phyloP scores from a whole-genome alignment of 2,888 invertebrate species.

The Drosophila kambysellisi region DNA sequence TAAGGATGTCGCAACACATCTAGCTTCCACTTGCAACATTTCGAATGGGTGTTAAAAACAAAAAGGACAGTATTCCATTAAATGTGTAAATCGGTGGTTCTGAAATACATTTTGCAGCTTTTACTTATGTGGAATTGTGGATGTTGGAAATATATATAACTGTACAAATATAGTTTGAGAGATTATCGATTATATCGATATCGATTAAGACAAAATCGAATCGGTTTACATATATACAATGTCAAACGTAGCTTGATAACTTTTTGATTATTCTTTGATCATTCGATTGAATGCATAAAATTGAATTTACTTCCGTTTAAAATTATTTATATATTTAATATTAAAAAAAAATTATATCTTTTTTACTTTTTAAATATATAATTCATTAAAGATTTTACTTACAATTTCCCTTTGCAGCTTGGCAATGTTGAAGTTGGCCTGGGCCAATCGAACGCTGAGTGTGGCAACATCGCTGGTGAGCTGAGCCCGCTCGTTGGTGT shows the following conservation, averaged over 20 bases:
- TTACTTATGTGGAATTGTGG: not conserved
- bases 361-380: too few species aligned
- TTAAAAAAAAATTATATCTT: too few species aligned
- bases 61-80: not conserved
- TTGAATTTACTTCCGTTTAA: too few species aligned
- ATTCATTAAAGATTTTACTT: constrained; percentile 75
- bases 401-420: constrained; percentile 95
- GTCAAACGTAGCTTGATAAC: not conserved
- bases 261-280: not conserved
- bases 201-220: not conserved
- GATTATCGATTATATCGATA: not conserved
- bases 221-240: not conserved
- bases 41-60: too few species aligned
- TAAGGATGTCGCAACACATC: not conserved
- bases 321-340: too few species aligned
- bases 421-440: constrained; percentile 93
- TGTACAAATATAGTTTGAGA: not conserved
- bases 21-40: constrained; percentile 8
- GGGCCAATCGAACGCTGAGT: constrained; percentile 92
- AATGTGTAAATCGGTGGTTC: not conserved
- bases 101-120: not conserved
- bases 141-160: not conserved
- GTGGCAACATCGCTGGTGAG: constrained; percentile 95
- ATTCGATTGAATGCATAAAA: not conserved
- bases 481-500: constrained; percentile 94